Evolutionary conservation across 2,888 invertebrate species (phyloP).

Genomic region (Drosophila algonquin): DNA sequence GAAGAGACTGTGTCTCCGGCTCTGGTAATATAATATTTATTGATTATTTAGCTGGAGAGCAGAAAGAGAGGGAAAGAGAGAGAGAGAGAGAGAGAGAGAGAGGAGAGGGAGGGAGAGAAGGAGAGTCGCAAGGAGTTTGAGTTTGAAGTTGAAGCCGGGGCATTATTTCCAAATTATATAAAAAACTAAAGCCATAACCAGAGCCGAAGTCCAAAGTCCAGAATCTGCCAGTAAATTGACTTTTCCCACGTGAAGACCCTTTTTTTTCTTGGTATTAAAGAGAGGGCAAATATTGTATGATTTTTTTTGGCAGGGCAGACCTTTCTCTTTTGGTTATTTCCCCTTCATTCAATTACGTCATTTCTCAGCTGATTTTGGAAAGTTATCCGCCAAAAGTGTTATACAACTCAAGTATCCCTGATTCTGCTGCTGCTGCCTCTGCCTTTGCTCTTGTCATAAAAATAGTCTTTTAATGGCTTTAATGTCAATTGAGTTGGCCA

Average conservation of each 20-base stretch:
- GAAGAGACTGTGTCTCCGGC: conserved; percentile 1
- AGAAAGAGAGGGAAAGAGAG: neutral
- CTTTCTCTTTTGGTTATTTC: conserved; percentile 37
- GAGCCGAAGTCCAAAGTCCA: neutral
- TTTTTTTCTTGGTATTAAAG: neutral
- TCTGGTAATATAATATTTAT: conserved; percentile 67
- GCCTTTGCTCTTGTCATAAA: neutral
- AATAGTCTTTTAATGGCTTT: conserved; percentile 1
- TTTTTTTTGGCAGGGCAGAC: neutral
- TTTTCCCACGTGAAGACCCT: conserved; percentile 3
- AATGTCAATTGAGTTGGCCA: conserved; percentile 12
- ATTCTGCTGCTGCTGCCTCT: too few species aligned
- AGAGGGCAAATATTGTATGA: neutral
- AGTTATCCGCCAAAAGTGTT: conserved; percentile 45
- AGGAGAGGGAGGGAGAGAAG: conserved; percentile 1
- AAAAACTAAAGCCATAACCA: conserved; percentile 30
- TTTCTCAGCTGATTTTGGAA: conserved; percentile 82
- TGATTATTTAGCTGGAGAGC: conserved; percentile 61
- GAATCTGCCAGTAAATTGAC: neutral
- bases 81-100: neutral
- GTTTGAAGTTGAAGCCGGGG: conserved; percentile 39
- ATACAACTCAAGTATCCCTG: conserved; percentile 57
- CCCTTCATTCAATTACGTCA: conserved; percentile 82
- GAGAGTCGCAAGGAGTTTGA: conserved; percentile 46
- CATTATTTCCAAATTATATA: conserved; percentile 49